Evolutionary conservation across 2,888 invertebrate species (phyloP), one percentile per base, ranked within the genome.

Genomic region (Adela reaumurella): DNA sequence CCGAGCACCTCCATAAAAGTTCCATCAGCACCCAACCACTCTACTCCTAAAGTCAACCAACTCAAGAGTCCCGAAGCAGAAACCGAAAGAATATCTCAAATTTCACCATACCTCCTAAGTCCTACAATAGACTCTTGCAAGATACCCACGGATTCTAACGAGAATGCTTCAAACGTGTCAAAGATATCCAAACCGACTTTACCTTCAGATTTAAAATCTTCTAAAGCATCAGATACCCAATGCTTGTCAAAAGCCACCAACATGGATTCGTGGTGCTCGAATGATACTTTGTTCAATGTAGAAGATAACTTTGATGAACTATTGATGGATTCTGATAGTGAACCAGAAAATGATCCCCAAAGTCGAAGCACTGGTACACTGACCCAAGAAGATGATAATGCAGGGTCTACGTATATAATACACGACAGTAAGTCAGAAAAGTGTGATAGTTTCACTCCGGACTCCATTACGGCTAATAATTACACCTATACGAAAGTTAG

Each of bases 251-350:
- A 79, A 59, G 83, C 84, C 1, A 83, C 83, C 24, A 84, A 83
- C 62, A 83, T 84, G 55, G 84, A 83, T 59, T 84, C 84, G 2
- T 85, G 84, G 74, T 84, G 84, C 62, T 84, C 84, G 19, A 84
- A 84, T 61, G 84, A 84, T 56, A 84, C 85, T 1, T 63, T 84
- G 2, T 85, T 84, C 61, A 84, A 85, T 58, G 77, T 84, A 28
- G 85, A 85, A 58, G 84, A 85, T 50, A 78, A 79, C 54, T 80
- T 80, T 56, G 79, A 80, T 50, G 80, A 80, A 55, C 59, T 78
- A 11, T 73, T 65, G 2, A 59, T 70, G 62, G 78, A 78, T 46
- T 62, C 70, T 11, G 77, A 77, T 6, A 53, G 66, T 2, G 14
- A 41, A 48, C 54, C 52, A 2, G 62, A 61, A 8, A 59, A 61